phyloP scores from a whole-genome alignment of 2,797 vertebrate species.

The Phoebastria nigripes region DNA sequence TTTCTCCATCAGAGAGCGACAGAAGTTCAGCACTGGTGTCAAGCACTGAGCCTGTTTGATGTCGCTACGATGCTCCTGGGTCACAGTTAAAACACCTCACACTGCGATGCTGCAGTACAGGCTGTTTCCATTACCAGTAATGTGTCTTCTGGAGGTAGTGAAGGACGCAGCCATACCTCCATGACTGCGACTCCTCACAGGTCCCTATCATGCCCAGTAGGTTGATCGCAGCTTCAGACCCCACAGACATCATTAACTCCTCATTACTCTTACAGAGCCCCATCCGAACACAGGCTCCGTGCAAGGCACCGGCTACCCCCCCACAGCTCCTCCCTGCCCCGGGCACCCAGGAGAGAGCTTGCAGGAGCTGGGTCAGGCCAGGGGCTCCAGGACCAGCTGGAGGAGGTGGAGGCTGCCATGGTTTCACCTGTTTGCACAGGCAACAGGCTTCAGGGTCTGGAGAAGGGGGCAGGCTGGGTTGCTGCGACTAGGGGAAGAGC shows the following conservation, averaged over 20 bases:
- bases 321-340: not conserved
- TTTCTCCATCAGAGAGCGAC: not conserved
- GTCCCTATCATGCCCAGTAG: not conserved
- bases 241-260: rapidly evolving
- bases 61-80: not conserved
- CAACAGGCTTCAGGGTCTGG: not conserved
- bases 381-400: not conserved
- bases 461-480: not conserved
- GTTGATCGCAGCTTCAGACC: not conserved
- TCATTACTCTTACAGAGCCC: rapidly evolving
- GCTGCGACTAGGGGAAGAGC: not conserved
- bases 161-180: not conserved
- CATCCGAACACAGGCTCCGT: rapidly evolving
- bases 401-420: not conserved
- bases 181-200: not conserved
- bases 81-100: not conserved
- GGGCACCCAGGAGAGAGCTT: not conserved
- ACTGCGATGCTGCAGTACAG: not conserved
- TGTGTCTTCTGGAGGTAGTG: not conserved
- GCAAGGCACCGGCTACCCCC: not conserved
- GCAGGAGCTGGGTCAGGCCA: not conserved
- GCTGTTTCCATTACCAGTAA: not conserved
- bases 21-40: not conserved
- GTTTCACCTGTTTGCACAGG: not conserved
- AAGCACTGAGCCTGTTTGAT: not conserved